Conservation (phyloP, 2,113 vertebrate genomes). For the Theristicus caerulescens region DNA sequence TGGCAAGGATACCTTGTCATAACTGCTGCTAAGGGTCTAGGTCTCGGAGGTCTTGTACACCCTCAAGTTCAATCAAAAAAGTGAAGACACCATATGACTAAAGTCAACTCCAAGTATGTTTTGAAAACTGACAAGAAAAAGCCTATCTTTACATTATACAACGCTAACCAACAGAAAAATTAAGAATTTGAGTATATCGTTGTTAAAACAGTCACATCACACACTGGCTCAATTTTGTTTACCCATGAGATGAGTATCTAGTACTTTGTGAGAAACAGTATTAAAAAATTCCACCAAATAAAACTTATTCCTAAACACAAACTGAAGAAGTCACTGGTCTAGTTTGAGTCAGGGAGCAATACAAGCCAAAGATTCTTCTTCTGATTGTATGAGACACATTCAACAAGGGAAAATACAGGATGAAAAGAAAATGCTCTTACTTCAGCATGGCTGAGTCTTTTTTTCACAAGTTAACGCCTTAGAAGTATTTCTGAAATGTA, state of each 20-base stretch:
- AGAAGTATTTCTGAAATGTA: neutral
- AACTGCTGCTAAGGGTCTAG: neutral
- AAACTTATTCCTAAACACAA: neutral
- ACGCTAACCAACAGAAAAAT: neutral
- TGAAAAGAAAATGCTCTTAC: neutral
- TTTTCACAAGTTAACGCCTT: neutral
- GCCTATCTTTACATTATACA: neutral
- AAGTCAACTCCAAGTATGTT: neutral
- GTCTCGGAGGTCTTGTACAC: neutral
- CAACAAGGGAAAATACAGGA: neutral
- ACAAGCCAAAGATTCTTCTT: neutral
- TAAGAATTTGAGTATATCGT: neutral
- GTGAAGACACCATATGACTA: neutral
- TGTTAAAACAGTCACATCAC: neutral
- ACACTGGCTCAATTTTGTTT: neutral
- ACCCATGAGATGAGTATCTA: neutral
- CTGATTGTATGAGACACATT: neutral
- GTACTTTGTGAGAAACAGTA: neutral
- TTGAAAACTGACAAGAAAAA: neutral
- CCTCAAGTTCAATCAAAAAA: neutral
- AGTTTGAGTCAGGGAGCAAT: neutral
- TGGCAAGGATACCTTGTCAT: neutral
- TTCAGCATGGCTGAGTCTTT: neutral
- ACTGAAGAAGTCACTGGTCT: neutral
- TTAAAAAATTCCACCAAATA: neutral